phyloP scores from a whole-genome alignment of 2,888 invertebrate species.

The Salticus scenicus region DNA sequence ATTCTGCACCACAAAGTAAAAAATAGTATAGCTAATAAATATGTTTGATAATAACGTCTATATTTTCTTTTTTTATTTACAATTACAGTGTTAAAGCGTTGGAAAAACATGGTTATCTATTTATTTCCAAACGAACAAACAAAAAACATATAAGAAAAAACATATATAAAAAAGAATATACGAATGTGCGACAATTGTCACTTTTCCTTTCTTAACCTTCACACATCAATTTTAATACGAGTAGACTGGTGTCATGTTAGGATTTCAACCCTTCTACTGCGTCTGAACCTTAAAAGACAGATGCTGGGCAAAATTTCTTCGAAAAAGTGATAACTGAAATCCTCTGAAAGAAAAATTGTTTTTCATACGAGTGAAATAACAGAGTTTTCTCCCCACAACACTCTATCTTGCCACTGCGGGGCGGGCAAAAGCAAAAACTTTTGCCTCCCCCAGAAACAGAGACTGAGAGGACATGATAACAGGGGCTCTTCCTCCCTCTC shows the following conservation, averaged over 20 bases:
- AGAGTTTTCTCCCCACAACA: not conserved
- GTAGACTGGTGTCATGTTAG: not conserved
- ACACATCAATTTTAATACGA: not conserved
- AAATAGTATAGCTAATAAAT: no score
- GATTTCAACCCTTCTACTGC: not conserved
- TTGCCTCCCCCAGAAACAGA: not conserved
- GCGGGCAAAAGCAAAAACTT: not conserved
- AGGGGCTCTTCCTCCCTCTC: not conserved
- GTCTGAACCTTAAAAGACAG: not conserved
- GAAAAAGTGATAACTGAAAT: not conserved
- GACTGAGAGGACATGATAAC: not conserved
- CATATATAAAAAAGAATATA: no score
- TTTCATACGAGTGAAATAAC: slow-evolving; percentile 52
- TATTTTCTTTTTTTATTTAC: no score
- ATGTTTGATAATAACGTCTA: no score
- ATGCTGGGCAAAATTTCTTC: not conserved
- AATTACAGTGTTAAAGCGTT: no score
- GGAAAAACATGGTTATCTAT: no score
- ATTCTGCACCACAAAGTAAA: no score
- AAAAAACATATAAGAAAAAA: no score
- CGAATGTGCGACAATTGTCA: no score
- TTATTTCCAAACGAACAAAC: no score
- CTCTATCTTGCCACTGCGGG: not conserved
- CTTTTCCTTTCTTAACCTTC: not conserved
- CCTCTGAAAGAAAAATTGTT: slow-evolving; percentile 39